Evolutionary conservation across 2,888 invertebrate genomes (phyloP).

Genomic region (Tetanocera ferruginea): DNA sequence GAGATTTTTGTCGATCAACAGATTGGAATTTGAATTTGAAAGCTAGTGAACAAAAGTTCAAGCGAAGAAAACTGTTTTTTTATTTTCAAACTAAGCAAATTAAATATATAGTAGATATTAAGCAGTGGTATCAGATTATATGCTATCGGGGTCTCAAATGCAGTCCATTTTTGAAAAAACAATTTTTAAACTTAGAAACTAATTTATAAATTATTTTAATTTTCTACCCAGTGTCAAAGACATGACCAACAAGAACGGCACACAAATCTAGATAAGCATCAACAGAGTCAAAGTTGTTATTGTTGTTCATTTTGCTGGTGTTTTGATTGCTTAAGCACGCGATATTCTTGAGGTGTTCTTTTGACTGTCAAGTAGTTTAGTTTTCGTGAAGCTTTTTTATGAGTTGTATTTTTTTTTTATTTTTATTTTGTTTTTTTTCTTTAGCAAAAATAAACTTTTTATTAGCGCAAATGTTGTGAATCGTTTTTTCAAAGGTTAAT

Average conservation of each 20-base stretch:
- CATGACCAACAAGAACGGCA: background rate
- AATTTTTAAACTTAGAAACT: too few species aligned
- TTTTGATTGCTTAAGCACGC: conserved; percentile 16
- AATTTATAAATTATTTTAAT: too few species aligned
- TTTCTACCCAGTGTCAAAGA: background rate
- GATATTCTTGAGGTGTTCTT: conserved; percentile 30
- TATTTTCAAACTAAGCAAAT: too few species aligned
- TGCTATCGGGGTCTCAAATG: too few species aligned
- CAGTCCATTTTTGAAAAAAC: too few species aligned
- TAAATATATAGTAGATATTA: too few species aligned
- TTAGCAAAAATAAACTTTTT: background rate
- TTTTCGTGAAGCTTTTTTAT: background rate
- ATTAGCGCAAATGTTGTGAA: background rate
- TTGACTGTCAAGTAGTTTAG: conserved; percentile 25
- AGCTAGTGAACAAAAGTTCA: too few species aligned
- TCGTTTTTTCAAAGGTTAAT: too few species aligned
- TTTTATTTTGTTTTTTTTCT: background rate
- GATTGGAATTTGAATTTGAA: too few species aligned
- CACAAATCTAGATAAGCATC: background rate
- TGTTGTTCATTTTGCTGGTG: background rate
- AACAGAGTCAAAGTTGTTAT: background rate
- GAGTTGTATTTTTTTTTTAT: background rate
- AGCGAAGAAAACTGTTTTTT: too few species aligned
- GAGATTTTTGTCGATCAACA: too few species aligned
- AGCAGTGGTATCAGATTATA: too few species aligned